Conservation (phyloP, 2,888 invertebrate species). For the Ormyrus labotus region DNA sequence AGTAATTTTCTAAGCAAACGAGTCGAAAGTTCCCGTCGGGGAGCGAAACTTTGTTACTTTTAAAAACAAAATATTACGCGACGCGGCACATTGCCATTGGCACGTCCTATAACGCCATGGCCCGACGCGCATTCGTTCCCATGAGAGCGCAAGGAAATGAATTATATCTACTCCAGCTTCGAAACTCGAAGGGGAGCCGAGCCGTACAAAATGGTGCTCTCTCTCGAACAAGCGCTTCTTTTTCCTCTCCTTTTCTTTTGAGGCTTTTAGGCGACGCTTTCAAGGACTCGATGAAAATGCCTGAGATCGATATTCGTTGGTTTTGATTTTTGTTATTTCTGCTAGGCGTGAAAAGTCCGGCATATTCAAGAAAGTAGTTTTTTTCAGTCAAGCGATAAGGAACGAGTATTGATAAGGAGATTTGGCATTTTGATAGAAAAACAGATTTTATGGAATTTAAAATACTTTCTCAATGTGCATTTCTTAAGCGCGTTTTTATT, state of each 20-base stretch:
- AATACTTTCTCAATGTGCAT: not conserved
- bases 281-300: conserved; percentile 35
- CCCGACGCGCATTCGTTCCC: conserved; percentile 62
- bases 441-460: not conserved
- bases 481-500: no score
- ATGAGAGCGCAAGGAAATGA: conserved; percentile 64
- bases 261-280: conserved; percentile 10
- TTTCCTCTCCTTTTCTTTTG: conserved; percentile 30
- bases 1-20: not conserved
- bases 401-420: no score
- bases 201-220: conserved; percentile 68
- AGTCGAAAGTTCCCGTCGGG: conserved; percentile 39
- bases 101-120: conserved; percentile 52
- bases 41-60: conserved; percentile 46
- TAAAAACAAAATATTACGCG: conserved; percentile 42
- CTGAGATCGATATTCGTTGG: conserved; percentile 23
- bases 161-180: conserved; percentile 66
- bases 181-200: conserved; percentile 61
- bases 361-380: no score
- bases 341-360: no score
- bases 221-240: conserved; percentile 60
- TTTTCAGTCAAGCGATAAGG: no score
- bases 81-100: conserved; percentile 52
- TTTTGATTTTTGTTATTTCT: conserved; percentile 16
- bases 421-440: no score